Conservation (phyloP, 2,113 vertebrate genomes). For the Hippocampus barbouri region DNA sequence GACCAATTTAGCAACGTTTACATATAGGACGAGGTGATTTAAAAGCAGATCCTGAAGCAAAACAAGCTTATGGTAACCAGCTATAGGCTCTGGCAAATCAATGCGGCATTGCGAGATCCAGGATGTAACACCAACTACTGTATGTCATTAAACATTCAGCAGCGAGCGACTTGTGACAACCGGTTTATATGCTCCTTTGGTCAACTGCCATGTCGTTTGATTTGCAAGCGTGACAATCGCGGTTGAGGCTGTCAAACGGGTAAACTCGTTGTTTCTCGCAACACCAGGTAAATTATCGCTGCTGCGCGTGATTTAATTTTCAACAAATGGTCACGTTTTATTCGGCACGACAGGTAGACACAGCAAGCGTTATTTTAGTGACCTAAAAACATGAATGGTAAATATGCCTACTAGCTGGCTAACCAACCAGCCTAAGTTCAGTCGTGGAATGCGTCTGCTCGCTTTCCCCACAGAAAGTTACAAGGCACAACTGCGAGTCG, state of each 20-base stretch:
- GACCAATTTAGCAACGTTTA: neutral
- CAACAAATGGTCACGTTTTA: neutral
- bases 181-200: neutral
- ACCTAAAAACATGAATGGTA: neutral
- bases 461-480: constrained; percentile 22
- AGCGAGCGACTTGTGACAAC: neutral
- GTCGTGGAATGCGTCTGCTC: constrained; percentile 38
- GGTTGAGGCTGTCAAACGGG: neutral
- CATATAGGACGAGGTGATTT: neutral
- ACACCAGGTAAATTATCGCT: too few relatives aligned
- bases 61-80: constrained; percentile 14
- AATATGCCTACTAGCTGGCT: neutral
- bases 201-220: neutral
- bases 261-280: neutral
- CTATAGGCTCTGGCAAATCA: constrained; percentile 17
- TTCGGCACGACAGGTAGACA: neutral
- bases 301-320: too few relatives aligned
- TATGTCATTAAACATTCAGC: neutral
- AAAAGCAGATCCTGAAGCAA: neutral
- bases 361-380: neutral
- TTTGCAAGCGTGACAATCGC: neutral
- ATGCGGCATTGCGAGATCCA: constrained; percentile 9
- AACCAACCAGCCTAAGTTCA: constrained; percentile 20
- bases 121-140: neutral
- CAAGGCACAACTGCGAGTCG: neutral